Percentiles rank a stretch among this genome's conserved stretches.
phyloP scores from a whole-genome alignment of 2,888 invertebrate species.

The Trichopria drosophilae region DNA sequence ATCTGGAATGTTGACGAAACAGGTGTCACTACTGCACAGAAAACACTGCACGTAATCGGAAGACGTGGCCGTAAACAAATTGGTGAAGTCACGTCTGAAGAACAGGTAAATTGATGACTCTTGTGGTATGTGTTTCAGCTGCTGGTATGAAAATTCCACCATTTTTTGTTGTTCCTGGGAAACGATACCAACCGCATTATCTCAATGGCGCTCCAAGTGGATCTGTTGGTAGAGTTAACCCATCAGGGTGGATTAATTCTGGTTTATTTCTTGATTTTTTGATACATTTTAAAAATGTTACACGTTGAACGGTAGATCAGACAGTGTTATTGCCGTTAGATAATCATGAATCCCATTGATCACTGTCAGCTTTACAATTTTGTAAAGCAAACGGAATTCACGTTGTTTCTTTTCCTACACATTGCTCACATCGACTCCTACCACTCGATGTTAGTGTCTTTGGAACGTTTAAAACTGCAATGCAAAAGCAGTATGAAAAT shows the following conservation, averaged over 20 bases:
- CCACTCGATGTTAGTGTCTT: constrained; percentile 54
- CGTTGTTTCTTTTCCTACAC: constrained; percentile 53
- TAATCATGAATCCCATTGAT: constrained; percentile 14
- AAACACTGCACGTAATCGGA: too few species aligned
- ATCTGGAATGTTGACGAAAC: constrained; percentile 5
- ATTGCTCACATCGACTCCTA: constrained; percentile 55
- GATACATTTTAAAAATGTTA: constrained; percentile 38
- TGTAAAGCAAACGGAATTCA: constrained; percentile 46
- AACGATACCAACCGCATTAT: constrained; percentile 36
- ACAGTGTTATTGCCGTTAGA: constrained; percentile 40
- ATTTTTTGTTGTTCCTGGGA: constrained; percentile 42
- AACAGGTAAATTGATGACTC: constrained; percentile 29
- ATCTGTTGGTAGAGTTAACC: constrained; percentile 39
- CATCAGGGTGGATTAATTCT: constrained; percentile 43
- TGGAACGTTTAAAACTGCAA: constrained; percentile 51
- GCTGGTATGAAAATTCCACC: constrained; percentile 46
- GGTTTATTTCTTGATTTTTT: constrained; percentile 41
- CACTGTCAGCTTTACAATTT: constrained; percentile 2
- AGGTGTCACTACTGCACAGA: constrained; percentile 2
- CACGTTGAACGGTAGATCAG: constrained; percentile 32
- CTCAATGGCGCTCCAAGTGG: constrained; percentile 40
- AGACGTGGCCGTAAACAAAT: constrained; percentile 27
- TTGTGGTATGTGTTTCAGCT: constrained; percentile 43
- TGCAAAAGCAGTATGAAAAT: constrained; percentile 39
- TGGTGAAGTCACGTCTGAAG: constrained; percentile 20